Evolutionary conservation across 2,113 vertebrate species (phyloP).

Genomic region (Charadrius vociferus): DNA sequence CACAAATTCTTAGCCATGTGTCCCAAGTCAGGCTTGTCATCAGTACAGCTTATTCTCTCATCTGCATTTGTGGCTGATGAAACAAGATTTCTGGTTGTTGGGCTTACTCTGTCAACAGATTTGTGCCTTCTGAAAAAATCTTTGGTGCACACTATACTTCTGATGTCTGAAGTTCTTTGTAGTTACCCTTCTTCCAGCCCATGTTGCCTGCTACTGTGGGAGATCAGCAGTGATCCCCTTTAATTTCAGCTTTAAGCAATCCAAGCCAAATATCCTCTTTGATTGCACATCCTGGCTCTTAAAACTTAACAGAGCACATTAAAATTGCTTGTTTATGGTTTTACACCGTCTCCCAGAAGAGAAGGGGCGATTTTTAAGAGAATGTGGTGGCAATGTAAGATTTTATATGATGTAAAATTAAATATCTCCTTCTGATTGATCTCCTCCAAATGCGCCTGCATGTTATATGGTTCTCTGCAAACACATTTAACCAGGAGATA

Average conservation of each 20-base stretch:
- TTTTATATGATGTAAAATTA: not conserved
- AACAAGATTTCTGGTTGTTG: not conserved
- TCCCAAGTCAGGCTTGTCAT: not conserved
- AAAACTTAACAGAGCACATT: not conserved
- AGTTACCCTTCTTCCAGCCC: not conserved
- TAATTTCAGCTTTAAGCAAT: not conserved
- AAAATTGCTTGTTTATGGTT: not conserved
- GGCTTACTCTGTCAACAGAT: not conserved
- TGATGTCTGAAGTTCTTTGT: not conserved
- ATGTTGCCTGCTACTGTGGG: not conserved
- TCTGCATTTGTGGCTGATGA: not conserved
- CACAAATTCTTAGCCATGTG: not conserved
- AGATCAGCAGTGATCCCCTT: not conserved
- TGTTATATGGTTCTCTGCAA: not conserved
- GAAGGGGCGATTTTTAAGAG: not conserved
- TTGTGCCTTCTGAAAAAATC: not conserved
- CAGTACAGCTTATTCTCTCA: not conserved
- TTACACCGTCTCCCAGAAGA: not conserved
- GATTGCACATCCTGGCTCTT: not conserved
- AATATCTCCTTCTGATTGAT: not conserved
- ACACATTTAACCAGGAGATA: not conserved
- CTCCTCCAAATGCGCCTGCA: not conserved
- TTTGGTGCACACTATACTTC: not conserved
- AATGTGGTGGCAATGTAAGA: not conserved
- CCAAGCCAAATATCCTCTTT: not conserved